Base-by-base conservation (phyloP, 2,888 invertebrate species). In the Latrodectus elegans region DNA sequence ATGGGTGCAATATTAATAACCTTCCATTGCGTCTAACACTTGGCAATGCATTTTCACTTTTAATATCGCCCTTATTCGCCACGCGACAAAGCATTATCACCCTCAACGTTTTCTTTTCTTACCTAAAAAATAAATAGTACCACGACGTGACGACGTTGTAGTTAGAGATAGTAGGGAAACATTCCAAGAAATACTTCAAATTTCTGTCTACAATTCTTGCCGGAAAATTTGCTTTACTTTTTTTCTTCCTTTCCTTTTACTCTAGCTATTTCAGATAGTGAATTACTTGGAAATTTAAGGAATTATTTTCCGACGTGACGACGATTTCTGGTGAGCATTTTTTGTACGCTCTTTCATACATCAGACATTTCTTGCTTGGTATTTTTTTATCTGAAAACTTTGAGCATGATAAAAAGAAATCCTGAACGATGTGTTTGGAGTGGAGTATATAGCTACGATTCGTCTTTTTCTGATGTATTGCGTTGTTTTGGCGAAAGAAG, bases 251-350 rank as follows among this genome's bases (percentile, higher is more conserved):
- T 55, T 55, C 55, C 15, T 15, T 55, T 55, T 55, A 55, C 55
- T 11, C 55, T 14, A 9, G 53, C 77, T 64, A 71, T 72, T 72
- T 84, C 73, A 70, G 65, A 78, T 65, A 68, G 60, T 22, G 73
- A 84, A 74, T 68, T 84, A 78, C 78, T 84, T 38, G 67, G 55
- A 78, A 84, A 84, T 84, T 84, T 78, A 77, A 84, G 77, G 84
- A 77, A 84, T 84, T 84, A 84, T 78, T 84, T 84, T 84, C 73
- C 73, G 73, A 84, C 74, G 84, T 78, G 78, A 73, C 73, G 84
- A 74, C 73, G 78, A 78, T 84, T 78, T 68, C 65, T 60, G 64
- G 55, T 3, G 55, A 4, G 55, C 15, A 55, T 8, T 55, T 55
- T 55, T 55, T 55, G 55, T 55, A 15, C 55, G 15, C 15, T 55